Conservation (phyloP, 2,888 invertebrate genomes). For the Stegana nigrithorax region DNA sequence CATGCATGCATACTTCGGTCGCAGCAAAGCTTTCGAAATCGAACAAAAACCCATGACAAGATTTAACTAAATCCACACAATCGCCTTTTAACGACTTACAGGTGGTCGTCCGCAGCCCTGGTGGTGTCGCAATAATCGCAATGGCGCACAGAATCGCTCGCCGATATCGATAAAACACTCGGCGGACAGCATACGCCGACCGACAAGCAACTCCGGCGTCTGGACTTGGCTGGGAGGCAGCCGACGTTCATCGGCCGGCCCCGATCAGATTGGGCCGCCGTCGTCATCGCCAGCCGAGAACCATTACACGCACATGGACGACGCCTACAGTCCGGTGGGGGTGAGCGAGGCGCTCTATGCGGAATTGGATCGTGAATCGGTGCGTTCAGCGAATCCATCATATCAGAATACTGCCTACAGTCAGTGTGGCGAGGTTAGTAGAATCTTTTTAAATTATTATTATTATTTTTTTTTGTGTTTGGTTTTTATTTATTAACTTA, state of each 20-base stretch:
- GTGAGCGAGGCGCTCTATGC: slow-evolving; percentile 77
- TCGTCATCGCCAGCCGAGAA: slow-evolving; percentile 74
- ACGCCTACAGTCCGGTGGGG: slow-evolving; percentile 72
- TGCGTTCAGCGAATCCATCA: slow-evolving; percentile 72
- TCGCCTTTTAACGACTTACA: slow-evolving; percentile 34
- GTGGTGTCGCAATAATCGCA: slow-evolving; percentile 69
- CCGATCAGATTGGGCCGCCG: slow-evolving; percentile 70
- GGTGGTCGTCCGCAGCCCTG: slow-evolving; percentile 68
- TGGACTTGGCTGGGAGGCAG: slow-evolving; percentile 68
- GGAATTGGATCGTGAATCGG: slow-evolving; percentile 75
- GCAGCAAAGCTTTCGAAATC: no score
- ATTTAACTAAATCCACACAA: no score
- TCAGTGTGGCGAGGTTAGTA: slow-evolving; percentile 68
- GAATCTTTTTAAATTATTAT: no score
- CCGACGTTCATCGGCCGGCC: slow-evolving; percentile 66
- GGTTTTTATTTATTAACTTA: no score
- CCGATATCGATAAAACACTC: slow-evolving; percentile 68
- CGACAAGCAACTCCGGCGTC: slow-evolving; percentile 68
- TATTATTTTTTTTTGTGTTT: slow-evolving; percentile 8
- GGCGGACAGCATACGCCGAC: slow-evolving; percentile 68
- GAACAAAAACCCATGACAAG: no score
- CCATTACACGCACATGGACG: slow-evolving; percentile 80
- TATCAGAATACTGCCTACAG: slow-evolving; percentile 80
- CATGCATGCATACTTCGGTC: not conserved
- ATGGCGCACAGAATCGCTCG: slow-evolving; percentile 63